phyloP scores from a whole-genome alignment of 2,888 invertebrate genomes.

The Harpagoxenus sublaevis region DNA sequence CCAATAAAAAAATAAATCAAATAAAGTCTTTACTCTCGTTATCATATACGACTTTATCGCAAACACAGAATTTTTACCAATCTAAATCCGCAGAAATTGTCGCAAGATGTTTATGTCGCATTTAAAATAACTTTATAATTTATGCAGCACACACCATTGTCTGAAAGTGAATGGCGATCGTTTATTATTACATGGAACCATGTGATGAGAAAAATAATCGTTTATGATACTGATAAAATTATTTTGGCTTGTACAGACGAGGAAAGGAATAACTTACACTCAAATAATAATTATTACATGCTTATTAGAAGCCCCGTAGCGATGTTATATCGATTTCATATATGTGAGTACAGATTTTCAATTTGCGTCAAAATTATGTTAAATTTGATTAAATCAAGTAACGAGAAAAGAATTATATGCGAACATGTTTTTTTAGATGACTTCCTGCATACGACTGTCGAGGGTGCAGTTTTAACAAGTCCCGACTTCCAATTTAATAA shows the following conservation, averaged over 20 bases:
- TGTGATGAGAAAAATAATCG: conserved; percentile 38
- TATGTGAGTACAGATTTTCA: conserved; percentile 65
- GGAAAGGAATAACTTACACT: neutral
- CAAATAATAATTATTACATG: conserved; percentile 9
- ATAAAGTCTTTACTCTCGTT: too few species aligned
- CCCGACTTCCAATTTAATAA: conserved; percentile 31
- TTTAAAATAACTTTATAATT: neutral
- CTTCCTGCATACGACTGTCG: conserved; percentile 59
- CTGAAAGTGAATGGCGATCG: conserved; percentile 73
- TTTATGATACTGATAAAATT: conserved; percentile 64
- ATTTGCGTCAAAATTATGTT: neutral
- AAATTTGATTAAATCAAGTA: neutral
- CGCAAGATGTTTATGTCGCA: too few species aligned
- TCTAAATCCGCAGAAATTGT: neutral
- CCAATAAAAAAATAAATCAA: too few species aligned
- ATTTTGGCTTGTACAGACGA: conserved; percentile 49
- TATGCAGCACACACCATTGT: conserved; percentile 63
- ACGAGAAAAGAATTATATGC: neutral
- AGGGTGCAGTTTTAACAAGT: conserved; percentile 57
- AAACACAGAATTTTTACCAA: too few species aligned
- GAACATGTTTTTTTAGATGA: conserved; percentile 66
- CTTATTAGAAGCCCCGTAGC: conserved; percentile 54
- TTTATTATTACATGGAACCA: conserved; percentile 72
- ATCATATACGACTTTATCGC: too few species aligned
- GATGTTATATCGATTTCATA: conserved; percentile 71